Base-by-base conservation (phyloP, 2,888 invertebrate species). In the Drosophila kuntzei region DNA sequence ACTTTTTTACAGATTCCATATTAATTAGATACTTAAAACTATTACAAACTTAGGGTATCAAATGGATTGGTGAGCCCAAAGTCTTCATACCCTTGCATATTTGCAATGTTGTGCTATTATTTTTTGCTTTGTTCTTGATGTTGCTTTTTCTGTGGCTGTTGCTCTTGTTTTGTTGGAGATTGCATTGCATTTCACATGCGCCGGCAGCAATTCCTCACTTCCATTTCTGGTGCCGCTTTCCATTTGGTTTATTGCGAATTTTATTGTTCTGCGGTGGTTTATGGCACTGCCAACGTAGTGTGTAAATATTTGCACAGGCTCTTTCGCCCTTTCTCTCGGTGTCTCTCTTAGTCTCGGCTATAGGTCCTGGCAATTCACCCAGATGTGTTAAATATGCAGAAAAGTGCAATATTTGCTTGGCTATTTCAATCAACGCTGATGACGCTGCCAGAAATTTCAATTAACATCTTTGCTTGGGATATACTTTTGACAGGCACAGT, bases 221-320 rank as follows among this genome's bases (percentile, higher is more conserved):
- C 54, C 76, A 76, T 75, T 75, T 65, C 78, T 68, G 77, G 63
- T 76, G 76, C 70, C 75, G 77, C 68, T 82, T 85, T 82, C 82
- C 82, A 85, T 85, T 82, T 82, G 86, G 83, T 67, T 83, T 86
- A 83, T 83, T 83, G 86, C 80, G 83, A 83, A 71, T 86, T 86
- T 86, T 83, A 83, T 86, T 86, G 83, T 86, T 86, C 76, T 76
- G 80, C 66, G 83, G 79, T 83, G 72, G 63, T 85, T 82, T 73
- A 83, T 80, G 76, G 76, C 55, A 54, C 36, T 36, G 59, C 32
- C 66, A 80, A 57, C 74, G 67, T 66, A 50, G 51, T 64, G 62
- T 80, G 76, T 85, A 83, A 85, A 83, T 83, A 82, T 82, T 82
- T 73, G 49, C 65, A 57, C 32, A 51, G 46, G 20, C 49, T 32